These are phyloP conservation scores for Danio tinwini DNA, from an alignment of 2,797 vertebrate species.

Conservation along the genomic window DNA sequence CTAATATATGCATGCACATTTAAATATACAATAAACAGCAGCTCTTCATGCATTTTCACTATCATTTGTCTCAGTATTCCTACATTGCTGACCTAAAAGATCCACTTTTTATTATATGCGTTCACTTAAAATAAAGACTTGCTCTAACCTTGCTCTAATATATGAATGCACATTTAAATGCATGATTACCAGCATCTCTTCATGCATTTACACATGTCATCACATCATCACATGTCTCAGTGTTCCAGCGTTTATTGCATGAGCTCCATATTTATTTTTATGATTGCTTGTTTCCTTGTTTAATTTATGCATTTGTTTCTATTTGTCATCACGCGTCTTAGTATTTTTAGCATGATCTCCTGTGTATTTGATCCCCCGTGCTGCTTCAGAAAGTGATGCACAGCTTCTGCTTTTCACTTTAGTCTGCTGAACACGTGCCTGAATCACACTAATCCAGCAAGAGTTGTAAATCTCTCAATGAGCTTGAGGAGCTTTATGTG, in stretches of 20 bases:
- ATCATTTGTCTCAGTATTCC: no score
- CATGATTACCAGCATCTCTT: not conserved
- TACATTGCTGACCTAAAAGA: no score
- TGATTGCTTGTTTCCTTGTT: no score
- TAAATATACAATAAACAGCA: no score
- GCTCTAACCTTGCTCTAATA: not conserved
- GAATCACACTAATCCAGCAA: constrained; percentile 65
- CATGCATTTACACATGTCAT: not conserved
- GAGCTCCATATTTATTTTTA: not conserved
- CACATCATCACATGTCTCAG: not conserved
- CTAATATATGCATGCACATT: no score
- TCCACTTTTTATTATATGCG: not conserved
- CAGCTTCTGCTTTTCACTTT: constrained; percentile 53
- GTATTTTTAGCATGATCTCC: no score
- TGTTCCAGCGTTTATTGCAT: not conserved
- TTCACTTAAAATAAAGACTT: not conserved
- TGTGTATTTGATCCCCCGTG: not conserved
- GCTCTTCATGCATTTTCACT: no score
- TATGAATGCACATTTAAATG: not conserved
- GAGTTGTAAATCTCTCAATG: constrained; percentile 61
- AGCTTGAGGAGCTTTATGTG: constrained; percentile 62
- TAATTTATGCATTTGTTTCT: no score
- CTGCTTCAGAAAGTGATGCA: constrained; percentile 52
- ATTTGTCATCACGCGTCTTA: no score
- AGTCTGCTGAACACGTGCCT: constrained; percentile 55